phyloP scores from a whole-genome alignment of 2,113 vertebrate species.

The Cyprinus carpio region DNA sequence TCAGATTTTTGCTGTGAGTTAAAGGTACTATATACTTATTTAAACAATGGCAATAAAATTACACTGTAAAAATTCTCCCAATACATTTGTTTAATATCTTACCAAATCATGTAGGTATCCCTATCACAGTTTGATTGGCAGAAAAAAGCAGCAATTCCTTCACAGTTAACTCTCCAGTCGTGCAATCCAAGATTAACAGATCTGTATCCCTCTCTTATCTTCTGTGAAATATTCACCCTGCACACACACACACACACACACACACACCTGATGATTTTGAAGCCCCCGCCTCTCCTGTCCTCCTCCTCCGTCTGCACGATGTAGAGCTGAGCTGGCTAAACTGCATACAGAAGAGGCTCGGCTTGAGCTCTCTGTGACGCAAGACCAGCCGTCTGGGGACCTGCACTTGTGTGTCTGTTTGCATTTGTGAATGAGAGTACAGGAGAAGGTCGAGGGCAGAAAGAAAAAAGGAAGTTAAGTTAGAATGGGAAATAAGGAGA shows the following conservation, averaged over 20 bases:
- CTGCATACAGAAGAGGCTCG: conserved; percentile 56
- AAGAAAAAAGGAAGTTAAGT: conserved; percentile 1
- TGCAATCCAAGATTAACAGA: neutral
- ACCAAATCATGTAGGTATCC: conserved; percentile 27
- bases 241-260: conserved; percentile 23
- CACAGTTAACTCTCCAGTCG: conserved; percentile 1
- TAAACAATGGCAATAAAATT: neutral
- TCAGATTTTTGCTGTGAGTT: neutral
- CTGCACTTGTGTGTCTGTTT: conserved; percentile 44
- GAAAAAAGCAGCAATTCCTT: neutral
- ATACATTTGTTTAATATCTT: neutral
- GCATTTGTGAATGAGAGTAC: conserved; percentile 15
- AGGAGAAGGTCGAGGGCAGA: neutral
- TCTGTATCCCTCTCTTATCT: conserved; percentile 9
- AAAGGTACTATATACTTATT: neutral
- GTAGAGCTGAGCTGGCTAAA: conserved; percentile 57
- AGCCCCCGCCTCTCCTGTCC: conserved; percentile 43
- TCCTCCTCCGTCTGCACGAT: neutral
- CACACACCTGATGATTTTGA: conserved; percentile 63
- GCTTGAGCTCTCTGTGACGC: conserved; percentile 63
- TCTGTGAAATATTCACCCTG: neutral
- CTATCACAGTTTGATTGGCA: conserved; percentile 16
- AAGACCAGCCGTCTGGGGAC: conserved; percentile 63
- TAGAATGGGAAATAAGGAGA: conserved; percentile 31
- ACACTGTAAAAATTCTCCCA: neutral